phyloP scores from a whole-genome alignment of 1,140 invertebrate species.

The Drosophila pectinifera region DNA sequence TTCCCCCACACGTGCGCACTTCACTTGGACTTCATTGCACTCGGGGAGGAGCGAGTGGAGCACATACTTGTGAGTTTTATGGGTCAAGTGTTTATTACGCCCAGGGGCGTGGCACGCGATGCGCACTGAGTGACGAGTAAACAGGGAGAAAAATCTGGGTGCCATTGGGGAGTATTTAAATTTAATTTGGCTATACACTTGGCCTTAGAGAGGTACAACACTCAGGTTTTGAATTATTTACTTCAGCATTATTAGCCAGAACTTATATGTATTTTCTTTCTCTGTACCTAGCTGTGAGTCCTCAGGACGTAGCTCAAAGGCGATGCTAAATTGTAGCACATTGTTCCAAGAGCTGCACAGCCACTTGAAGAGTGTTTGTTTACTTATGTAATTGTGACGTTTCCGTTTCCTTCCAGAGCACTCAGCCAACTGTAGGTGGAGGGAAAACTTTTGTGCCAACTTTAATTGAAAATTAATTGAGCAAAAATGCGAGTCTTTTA shows the following conservation, averaged over 20 bases:
- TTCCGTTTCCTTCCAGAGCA: slow-evolving; percentile 38
- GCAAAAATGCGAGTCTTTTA: slow-evolving; percentile 50
- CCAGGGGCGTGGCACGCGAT: slow-evolving; percentile 64
- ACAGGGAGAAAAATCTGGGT: slow-evolving; percentile 2
- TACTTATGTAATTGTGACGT: slow-evolving; percentile 80
- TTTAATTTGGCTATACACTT: no score
- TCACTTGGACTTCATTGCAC: slow-evolving; percentile 81
- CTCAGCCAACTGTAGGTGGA: slow-evolving; percentile 1
- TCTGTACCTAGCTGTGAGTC: not conserved
- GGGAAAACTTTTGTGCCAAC: slow-evolving; percentile 34
- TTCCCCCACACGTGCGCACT: slow-evolving; percentile 67
- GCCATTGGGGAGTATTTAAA: not conserved
- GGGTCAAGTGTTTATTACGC: slow-evolving; percentile 82
- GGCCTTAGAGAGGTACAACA: no score
- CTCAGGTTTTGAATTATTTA: not conserved
- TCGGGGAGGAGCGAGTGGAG: slow-evolving; percentile 61
- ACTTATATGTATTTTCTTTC: not conserved
- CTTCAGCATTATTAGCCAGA: no score
- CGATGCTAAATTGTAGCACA: slow-evolving; percentile 76
- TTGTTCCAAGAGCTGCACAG: slow-evolving; percentile 49
- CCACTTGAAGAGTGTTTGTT: slow-evolving; percentile 68
- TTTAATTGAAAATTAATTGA: slow-evolving; percentile 73
- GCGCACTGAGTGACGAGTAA: slow-evolving; percentile 4
- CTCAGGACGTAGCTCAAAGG: slow-evolving; percentile 44
- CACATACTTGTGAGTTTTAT: slow-evolving; percentile 74